Evolutionary conservation across 2,113 vertebrate genomes (phyloP), one percentile per base, ranked within the genome.

Genomic region (Lepisosteus osseus): DNA sequence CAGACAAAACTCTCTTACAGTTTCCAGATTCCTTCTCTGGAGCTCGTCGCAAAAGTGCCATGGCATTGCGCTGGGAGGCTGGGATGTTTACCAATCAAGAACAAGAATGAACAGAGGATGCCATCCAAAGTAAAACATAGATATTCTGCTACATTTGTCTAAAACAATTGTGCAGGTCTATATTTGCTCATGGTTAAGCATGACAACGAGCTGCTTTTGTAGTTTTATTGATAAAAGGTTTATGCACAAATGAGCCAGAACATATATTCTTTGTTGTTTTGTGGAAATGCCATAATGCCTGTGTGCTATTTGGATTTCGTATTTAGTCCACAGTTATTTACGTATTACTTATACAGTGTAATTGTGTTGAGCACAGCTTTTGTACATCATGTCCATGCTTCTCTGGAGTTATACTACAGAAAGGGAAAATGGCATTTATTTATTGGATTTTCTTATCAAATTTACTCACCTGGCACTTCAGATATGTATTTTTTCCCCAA

Each of bases 31-130:
- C 70, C 62, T 89, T 83, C 74, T 61, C 65, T 1, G 84, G 85
- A 73, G 86, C 81, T 69, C 76, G 86, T 68, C 87, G 88, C 41
- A 93, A 92, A 85, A 92, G 89, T 79, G 86, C 90, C 80, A 85
- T 91, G 90, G 90, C 91, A 71, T 74, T 90, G 70, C 86, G 88
- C 54, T 91, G 88, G 88, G 91, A 92, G 76, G 88, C 89, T 0
- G 89, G 89, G 44, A 86, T 90, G 79, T 91, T 91, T 66, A 77
- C 84, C 2, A 87, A 88, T 76, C 82, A 85, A 2, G 80, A 90
- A 65, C 88, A 72, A 83, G 57, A 59, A 59, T 13, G n/a, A 79
- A 61, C 62, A 2, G 6, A 41, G 47, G 65, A 69, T 7, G 17
- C 44, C 68, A 67, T 42, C 41, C 54, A 72, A 62, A 75, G 54